Evolutionary conservation across 2,113 vertebrate genomes (phyloP).

Genomic region (Rhombomys opimus): DNA sequence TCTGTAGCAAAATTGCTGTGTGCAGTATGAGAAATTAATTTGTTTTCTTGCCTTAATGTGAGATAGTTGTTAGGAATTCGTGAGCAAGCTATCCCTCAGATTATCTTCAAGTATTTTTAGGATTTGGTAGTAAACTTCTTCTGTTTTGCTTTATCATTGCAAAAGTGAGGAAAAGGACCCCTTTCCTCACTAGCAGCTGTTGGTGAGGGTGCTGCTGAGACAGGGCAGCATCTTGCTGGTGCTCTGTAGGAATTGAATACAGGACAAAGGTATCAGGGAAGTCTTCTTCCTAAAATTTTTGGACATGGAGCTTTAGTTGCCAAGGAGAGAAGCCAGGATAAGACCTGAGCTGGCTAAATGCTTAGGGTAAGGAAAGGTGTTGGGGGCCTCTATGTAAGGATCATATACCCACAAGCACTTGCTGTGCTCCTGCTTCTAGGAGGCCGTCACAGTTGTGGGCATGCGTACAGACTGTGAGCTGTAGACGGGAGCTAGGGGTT

Average conservation of each 20-base stretch:
- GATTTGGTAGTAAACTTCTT: not conserved
- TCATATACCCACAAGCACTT: not conserved
- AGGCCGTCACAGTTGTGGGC: not conserved
- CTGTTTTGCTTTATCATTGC: not conserved
- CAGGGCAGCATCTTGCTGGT: not conserved
- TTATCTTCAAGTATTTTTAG: conserved; percentile 20
- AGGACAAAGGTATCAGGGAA: not conserved
- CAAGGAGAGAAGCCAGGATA: conserved; percentile 37
- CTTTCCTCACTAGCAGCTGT: not conserved
- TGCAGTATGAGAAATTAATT: conserved; percentile 20
- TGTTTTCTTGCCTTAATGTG: conserved; percentile 26
- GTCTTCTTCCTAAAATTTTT: not conserved
- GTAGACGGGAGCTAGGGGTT: not conserved
- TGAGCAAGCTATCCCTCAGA: not conserved
- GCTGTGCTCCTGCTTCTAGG: not conserved
- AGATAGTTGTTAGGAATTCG: conserved; percentile 43
- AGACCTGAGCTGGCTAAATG: not conserved
- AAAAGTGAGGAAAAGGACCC: not conserved
- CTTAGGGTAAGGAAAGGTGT: not conserved
- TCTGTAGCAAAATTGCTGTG: not conserved
- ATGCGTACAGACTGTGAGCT: not conserved
- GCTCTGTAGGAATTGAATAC: not conserved
- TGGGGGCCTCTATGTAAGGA: not conserved
- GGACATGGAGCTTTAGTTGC: not conserved
- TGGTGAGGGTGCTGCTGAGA: not conserved